phyloP scores from a whole-genome alignment of 2,888 invertebrate species.

The Pardosa pseudoannulata region DNA sequence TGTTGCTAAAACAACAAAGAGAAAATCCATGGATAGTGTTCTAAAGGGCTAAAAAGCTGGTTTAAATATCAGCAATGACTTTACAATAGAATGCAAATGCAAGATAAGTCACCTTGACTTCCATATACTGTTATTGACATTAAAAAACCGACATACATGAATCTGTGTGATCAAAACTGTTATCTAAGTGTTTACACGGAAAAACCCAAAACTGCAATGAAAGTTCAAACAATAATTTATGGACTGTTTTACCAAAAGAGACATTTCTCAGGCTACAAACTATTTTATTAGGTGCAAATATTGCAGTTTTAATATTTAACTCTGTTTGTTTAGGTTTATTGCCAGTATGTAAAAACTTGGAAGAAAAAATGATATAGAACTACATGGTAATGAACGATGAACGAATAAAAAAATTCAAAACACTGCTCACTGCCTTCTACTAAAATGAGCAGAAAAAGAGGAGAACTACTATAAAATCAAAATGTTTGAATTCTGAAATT shows the following conservation, averaged over 20 bases:
- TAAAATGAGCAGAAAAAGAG: constrained; percentile 8
- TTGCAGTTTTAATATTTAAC: constrained; percentile 26
- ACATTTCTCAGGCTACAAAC: constrained; percentile 22
- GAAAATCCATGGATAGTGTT: too few species aligned
- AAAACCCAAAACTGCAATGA: constrained; percentile 22
- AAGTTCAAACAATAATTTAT: constrained; percentile 16
- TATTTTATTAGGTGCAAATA: constrained; percentile 18
- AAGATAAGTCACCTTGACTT: too few species aligned
- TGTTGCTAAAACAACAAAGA: too few species aligned
- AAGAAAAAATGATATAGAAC: neutral
- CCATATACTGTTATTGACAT: too few species aligned
- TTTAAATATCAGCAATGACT: too few species aligned
- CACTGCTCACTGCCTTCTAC: neutral
- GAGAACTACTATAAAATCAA: constrained; percentile 2
- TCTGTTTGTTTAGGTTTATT: constrained; percentile 19
- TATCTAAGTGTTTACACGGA: too few species aligned
- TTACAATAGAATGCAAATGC: too few species aligned
- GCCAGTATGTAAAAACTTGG: neutral
- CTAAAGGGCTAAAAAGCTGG: too few species aligned
- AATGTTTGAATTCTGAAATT: neutral
- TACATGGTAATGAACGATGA: neutral
- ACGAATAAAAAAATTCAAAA: constrained; percentile 1
- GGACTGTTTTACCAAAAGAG: constrained; percentile 25
- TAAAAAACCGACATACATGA: too few species aligned
- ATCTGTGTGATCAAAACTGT: too few species aligned